These are phyloP conservation scores for Agrotis exclamationis DNA, from an alignment of 2,888 invertebrate species.

Conservation along the genomic window DNA sequence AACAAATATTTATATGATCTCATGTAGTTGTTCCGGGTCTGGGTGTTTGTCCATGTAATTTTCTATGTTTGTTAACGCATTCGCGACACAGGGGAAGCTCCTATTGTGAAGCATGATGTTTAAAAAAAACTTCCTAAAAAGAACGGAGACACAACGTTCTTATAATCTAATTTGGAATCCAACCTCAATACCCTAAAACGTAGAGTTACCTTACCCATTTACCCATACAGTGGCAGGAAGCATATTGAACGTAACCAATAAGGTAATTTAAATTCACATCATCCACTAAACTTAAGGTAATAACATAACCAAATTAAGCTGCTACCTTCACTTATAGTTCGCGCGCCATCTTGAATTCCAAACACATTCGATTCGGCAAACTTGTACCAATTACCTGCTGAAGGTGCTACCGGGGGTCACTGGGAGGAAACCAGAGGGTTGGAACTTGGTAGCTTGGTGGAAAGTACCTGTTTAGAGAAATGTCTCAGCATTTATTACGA, in stretches of 20 bases:
- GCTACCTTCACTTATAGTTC: constrained; percentile 53
- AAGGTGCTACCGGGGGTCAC: constrained; percentile 24
- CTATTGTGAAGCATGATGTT: too few relatives aligned
- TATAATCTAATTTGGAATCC: background rate
- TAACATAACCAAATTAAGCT: constrained; percentile 56
- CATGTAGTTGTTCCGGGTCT: too few relatives aligned
- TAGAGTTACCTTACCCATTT: constrained; percentile 12
- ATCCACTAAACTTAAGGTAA: constrained; percentile 52
- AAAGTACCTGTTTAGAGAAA: constrained; percentile 65
- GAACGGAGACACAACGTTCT: too few relatives aligned
- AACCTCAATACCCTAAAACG: constrained; percentile 17
- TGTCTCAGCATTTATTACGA: constrained; percentile 71
- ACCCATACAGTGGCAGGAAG: constrained; percentile 16
- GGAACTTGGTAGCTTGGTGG: constrained; percentile 13
- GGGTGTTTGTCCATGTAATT: too few relatives aligned
- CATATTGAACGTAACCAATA: constrained; percentile 48
- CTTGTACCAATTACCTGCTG: constrained; percentile 34
- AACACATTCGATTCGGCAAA: constrained; percentile 53
- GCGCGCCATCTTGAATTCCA: constrained; percentile 58
- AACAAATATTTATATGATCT: too few relatives aligned
- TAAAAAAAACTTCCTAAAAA: too few relatives aligned
- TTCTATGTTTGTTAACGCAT: too few relatives aligned
- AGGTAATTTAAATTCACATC: constrained; percentile 54
- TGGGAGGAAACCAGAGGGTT: constrained; percentile 20
- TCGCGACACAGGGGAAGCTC: too few relatives aligned